phyloP scores from a whole-genome alignment of 2,113 vertebrate genomes.

The Chloropsis cyanopogon region DNA sequence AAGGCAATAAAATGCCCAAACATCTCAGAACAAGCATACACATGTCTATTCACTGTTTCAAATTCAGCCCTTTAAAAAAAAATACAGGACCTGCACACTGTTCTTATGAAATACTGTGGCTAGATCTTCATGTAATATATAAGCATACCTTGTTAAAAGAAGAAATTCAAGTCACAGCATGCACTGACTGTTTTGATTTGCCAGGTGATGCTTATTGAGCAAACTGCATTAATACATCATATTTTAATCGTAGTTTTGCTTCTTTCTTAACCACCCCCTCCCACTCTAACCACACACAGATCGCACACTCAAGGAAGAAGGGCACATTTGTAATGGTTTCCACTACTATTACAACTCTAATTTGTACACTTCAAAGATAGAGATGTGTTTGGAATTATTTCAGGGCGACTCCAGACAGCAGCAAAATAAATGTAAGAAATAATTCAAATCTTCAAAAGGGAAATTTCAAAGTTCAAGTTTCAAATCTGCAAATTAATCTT shows the following conservation, averaged over 20 bases:
- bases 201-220: background rate
- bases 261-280: background rate
- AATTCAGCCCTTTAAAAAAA: background rate
- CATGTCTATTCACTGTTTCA: background rate
- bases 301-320: background rate
- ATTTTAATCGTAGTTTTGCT: background rate
- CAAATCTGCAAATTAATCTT: background rate
- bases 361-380: background rate
- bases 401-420: background rate
- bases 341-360: background rate
- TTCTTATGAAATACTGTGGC: background rate
- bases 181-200: background rate
- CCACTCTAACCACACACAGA: rapidly evolving
- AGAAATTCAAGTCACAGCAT: background rate
- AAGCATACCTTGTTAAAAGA: background rate
- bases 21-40: background rate
- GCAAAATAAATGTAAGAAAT: background rate
- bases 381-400: background rate
- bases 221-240: background rate
- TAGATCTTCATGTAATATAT: background rate
- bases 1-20: background rate
- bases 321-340: background rate
- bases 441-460: background rate
- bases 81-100: background rate
- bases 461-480: background rate